Evolutionary conservation across 2,797 vertebrate genomes (phyloP), one percentile per base, ranked within the genome.

Genomic region (Enteromius mattozi): DNA sequence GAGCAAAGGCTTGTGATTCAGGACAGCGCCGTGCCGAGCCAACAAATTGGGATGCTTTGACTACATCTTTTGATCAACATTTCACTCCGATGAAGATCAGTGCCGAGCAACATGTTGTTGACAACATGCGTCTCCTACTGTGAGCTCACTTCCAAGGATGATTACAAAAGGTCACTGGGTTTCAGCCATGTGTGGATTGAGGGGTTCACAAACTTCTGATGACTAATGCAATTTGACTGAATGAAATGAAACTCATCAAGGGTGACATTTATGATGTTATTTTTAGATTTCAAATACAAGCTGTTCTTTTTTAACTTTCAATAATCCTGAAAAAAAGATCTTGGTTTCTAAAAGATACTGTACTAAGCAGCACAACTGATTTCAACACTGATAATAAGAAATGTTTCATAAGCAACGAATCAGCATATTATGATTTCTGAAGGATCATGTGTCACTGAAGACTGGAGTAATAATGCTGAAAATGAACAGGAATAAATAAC

Each of bases 1-100:
- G 56, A 84, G 68, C 61, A 79, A 63, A 78, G 74, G 74, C 69
- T 63, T 78, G 59, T 42, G 49, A 69, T 86, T 71, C 68, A 71
- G 65, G 51, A 80, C 21, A 68, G 70, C 30, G 8, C 47, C 2
- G 78, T 75, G 81, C 87, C 65, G 61, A 54, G 75, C 69, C 80
- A 81, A 86, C 47, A 77, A 74, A 85, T 85, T 37, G 56, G 75
- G 70, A 59, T 35, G 30, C 74, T 45, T 71, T 30, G 19, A 61
- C 42, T 77, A 84, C 59, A 81, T 65, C 63, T 61, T 85, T 42
- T 85, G 85, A 87, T 87, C 86, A 85, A 71, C 56, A 63, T 66
- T 77, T 71, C 30, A 30, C 51, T 59, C 59, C 45, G 81, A 82
- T 81, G 17, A 82, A 78, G 66, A 81, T 85, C 74, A 68, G 86